Conservation (phyloP, 2,797 vertebrate species). For the Cichlasoma orientale region DNA sequence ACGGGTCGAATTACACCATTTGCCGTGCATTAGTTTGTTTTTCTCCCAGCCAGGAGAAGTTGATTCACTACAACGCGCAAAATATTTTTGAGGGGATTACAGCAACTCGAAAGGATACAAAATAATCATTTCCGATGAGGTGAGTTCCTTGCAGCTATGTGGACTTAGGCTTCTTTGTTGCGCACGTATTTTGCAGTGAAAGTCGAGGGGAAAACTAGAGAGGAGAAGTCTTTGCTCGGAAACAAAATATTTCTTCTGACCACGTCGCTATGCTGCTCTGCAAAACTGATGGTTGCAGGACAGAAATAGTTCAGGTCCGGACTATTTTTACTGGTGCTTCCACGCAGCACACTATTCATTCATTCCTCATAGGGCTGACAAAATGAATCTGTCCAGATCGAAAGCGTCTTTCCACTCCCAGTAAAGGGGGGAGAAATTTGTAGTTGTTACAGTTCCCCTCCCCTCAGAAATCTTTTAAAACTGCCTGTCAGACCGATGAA, state of each 20-base stretch:
- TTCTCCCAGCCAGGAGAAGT: slow-evolving; percentile 80
- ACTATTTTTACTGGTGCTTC: slow-evolving; percentile 50
- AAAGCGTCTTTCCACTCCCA: neutral
- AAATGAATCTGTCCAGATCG: neutral
- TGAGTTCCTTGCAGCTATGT: slow-evolving; percentile 72
- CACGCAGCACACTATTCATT: slow-evolving; percentile 17
- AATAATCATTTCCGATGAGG: slow-evolving; percentile 79
- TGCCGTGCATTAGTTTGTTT: slow-evolving; percentile 87
- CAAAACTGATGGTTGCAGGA: slow-evolving; percentile 62
- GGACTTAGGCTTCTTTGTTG: slow-evolving; percentile 52
- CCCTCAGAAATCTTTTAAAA: neutral
- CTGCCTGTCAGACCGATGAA: too few species aligned
- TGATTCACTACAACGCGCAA: slow-evolving; percentile 67
- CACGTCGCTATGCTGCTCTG: slow-evolving; percentile 53
- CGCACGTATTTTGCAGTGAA: slow-evolving; percentile 51
- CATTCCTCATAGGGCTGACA: slow-evolving; percentile 14
- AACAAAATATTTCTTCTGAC: slow-evolving; percentile 50
- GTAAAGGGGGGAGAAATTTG: neutral
- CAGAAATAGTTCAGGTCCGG: slow-evolving; percentile 60
- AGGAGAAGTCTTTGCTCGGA: slow-evolving; percentile 54
- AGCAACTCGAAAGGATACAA: slow-evolving; percentile 61
- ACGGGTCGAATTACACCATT: slow-evolving; percentile 91
- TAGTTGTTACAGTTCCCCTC: neutral
- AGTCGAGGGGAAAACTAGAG: slow-evolving; percentile 50
- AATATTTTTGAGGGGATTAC: slow-evolving; percentile 53